Base-by-base conservation (phyloP, 1,140 invertebrate genomes). In the Chironomus striatipennis region DNA sequence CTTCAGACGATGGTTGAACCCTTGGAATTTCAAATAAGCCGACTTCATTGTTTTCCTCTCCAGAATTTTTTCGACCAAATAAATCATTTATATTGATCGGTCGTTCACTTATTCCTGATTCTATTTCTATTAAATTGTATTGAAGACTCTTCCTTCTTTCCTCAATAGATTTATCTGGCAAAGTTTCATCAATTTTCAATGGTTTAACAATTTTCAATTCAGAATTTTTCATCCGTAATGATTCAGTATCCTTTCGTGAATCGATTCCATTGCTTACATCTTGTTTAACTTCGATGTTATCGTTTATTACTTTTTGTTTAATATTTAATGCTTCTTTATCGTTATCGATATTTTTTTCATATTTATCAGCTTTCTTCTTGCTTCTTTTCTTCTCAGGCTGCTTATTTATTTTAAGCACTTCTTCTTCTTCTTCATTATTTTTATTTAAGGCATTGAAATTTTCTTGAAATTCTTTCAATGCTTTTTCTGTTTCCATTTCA, bases 401-500 rank as follows among this genome's bases (percentile, higher is more conserved):
- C 15, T 57, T n/a, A 57, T 57, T 57, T 15, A 57, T 15, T 57
- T n/a, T 57, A 5, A n/a, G 47, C 15, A 15, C n/a, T 57, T 12
- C 12, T 57, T 47, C 43, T 47, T 47, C 43, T 47, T 15, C 47
- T 15, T 10, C 6, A 20, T 70, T 9, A 20, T 70, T 17, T 8
- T 70, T 70, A 70, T n/a, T 70, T 18, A 70, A 20, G 0, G n/a
- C 9, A 21, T 70, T 17, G 20, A 20, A 70, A 21, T 21, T 70
- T 5, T 70, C 65, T 70, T 70, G 65, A 21, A 70, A 21, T 18
- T 70, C 65, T 70, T 21, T 18, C 20, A 70, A 70, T 20, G 65
- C 65, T 20, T 18, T 70, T 70, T 70, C 65, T 2, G 65, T 70
- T 18, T 70, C 65, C 6, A 20, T 70, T 20, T 70, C 65, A 8